phyloP scores from a whole-genome alignment of 1,140 invertebrate genomes.

The Thalassaphorura encarpata region DNA sequence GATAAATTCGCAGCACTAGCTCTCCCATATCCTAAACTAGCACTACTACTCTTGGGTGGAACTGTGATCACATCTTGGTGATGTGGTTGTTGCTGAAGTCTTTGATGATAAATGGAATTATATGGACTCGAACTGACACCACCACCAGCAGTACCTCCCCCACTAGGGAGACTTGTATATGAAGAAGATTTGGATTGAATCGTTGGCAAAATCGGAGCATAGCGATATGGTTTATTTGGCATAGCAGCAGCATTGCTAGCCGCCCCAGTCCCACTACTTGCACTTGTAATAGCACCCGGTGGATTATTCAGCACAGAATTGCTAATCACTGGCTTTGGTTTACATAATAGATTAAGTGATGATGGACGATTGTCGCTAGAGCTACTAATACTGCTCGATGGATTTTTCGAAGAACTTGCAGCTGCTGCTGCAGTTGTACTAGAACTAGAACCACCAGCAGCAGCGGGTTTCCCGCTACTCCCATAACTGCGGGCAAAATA shows the following conservation, averaged over 20 bases:
- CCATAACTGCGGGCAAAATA: no score
- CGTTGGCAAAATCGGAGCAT: slow-evolving; percentile 18
- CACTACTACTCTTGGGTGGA: slow-evolving; percentile 21
- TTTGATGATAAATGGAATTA: slow-evolving; percentile 14
- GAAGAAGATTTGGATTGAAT: slow-evolving; percentile 15
- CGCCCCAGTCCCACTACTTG: no score
- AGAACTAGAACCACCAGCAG: no score
- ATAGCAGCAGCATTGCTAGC: no score
- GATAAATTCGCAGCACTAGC: no score
- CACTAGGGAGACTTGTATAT: slow-evolving; percentile 10
- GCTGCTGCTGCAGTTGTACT: no score
- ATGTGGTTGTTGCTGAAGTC: slow-evolving; percentile 3
- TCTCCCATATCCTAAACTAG: not conserved
- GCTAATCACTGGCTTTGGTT: no score
- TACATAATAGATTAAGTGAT: no score
- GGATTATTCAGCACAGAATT: not conserved
- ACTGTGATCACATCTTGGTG: slow-evolving; percentile 18
- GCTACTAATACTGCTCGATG: no score
- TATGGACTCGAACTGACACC: not conserved
- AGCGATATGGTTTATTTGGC: slow-evolving; percentile 27
- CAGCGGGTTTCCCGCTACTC: no score
- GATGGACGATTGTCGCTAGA: not conserved
- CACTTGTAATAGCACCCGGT: not conserved
- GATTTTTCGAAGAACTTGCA: no score
- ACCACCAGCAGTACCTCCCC: not conserved